Evolutionary conservation across 2,797 vertebrate genomes (phyloP).

Genomic region (Crotalus adamanteus): DNA sequence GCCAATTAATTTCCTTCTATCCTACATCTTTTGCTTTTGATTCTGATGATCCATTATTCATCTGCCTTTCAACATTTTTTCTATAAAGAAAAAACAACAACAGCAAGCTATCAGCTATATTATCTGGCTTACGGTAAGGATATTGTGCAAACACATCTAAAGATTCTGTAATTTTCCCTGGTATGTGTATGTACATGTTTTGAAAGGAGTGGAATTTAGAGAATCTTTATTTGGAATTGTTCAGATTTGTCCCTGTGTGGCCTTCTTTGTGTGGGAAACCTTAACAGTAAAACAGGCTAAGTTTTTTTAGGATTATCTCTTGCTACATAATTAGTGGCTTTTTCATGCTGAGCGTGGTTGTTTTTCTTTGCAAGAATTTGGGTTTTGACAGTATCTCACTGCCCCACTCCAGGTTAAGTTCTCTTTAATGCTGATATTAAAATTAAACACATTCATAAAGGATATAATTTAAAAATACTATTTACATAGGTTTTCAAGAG

Average conservation of each 20-base stretch:
- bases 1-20: neutral
- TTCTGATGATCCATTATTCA: neutral
- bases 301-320: neutral
- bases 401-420: neutral
- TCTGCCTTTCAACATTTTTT: neutral
- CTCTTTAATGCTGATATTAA: neutral
- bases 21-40: neutral
- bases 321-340: neutral
- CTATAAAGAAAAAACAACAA: neutral
- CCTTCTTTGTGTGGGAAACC: neutral
- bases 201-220: neutral
- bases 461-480: constrained; percentile 54
- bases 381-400: neutral
- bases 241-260: neutral
- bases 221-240: neutral
- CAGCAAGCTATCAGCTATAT: neutral
- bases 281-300: neutral
- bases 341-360: neutral
- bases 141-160: neutral
- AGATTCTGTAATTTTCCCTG: neutral
- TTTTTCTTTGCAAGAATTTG: neutral
- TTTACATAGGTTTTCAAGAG: constrained; percentile 42
- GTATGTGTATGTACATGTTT: neutral
- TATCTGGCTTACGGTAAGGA: neutral
- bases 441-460: constrained; percentile 14